Percentiles rank a stretch among this genome's conserved stretches.
Evolutionary conservation across 1,140 invertebrate genomes (phyloP).

Genomic region (Macrobrachium nipponense): DNA sequence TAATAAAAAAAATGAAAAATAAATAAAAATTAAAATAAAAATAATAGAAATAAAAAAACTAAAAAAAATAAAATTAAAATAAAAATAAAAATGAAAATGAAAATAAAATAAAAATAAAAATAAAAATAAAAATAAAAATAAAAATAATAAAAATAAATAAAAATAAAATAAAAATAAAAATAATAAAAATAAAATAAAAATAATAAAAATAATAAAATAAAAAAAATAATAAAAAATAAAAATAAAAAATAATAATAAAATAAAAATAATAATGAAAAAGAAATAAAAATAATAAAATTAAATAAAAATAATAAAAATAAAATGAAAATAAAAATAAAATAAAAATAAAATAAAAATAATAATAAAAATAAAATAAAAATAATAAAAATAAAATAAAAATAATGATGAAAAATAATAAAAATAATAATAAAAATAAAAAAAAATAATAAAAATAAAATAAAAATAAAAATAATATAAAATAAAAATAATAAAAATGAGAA

Average conservation of each 20-base stretch:
- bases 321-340: no score
- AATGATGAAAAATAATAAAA: not conserved
- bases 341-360: not conserved
- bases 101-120: no score
- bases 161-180: not conserved
- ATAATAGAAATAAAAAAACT: no score
- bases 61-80: no score
- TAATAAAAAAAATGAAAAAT: no score
- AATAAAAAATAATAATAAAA: not conserved
- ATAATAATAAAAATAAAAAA: not conserved
- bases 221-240: not conserved
- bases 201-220: no score
- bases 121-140: conserved; percentile 7
- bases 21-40: no score
- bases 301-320: not conserved
- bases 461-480: not conserved
- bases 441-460: not conserved
- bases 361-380: not conserved
- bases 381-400: not conserved
- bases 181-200: no score
- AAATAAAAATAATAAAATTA: not conserved
- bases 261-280: not conserved
- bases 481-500: not conserved
- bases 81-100: no score
- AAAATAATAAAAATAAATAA: not conserved